Evolutionary conservation across 2,113 vertebrate genomes (phyloP).

Genomic region (Pristiophorus japonicus): DNA sequence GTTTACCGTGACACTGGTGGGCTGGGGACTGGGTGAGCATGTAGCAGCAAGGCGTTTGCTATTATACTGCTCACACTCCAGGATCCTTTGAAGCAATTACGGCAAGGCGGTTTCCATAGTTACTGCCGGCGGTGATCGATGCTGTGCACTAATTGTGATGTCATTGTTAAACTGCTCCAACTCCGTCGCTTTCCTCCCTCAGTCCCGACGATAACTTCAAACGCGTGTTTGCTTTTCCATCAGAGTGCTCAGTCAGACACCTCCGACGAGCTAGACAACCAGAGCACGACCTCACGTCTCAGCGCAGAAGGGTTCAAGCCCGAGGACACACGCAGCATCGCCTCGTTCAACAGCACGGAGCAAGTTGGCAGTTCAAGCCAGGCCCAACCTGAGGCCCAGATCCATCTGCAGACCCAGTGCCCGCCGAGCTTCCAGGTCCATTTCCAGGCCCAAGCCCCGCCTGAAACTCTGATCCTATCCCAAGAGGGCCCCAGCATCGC

Average conservation of each 20-base stretch:
- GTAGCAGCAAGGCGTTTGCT: background rate
- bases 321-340: background rate
- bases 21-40: no score
- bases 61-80: background rate
- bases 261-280: background rate
- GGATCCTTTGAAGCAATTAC: background rate
- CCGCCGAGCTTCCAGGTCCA: no score
- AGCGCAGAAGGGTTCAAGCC: background rate
- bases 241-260: background rate
- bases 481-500: background rate
- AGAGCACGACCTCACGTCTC: background rate
- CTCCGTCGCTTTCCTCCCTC: background rate
- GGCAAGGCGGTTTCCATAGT: background rate
- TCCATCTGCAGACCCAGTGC: background rate
- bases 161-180: background rate
- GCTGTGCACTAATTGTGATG: background rate
- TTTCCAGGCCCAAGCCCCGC: background rate
- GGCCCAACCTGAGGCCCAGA: background rate
- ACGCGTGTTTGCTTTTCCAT: background rate
- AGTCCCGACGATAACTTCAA: background rate
- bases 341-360: background rate
- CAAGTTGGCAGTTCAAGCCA: background rate
- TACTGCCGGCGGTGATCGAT: background rate
- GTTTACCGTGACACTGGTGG: background rate
- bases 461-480: background rate